phyloP scores from a whole-genome alignment of 2,113 vertebrate genomes.

The Cyanocitta stelleri region DNA sequence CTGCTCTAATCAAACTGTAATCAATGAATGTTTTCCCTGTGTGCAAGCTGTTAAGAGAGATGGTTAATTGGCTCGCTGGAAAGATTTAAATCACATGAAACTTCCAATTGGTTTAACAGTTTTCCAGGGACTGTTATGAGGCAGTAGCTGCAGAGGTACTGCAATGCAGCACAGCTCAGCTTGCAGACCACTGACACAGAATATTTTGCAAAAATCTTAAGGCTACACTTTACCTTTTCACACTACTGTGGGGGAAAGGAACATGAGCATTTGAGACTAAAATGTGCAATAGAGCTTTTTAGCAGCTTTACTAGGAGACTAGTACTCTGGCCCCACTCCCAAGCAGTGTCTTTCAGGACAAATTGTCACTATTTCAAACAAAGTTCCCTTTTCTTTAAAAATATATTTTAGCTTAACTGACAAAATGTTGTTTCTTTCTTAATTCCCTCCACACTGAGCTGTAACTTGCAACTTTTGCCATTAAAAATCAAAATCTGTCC shows the following conservation, averaged over 20 bases:
- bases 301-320: not conserved
- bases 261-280: not conserved
- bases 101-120: not conserved
- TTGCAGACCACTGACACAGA: not conserved
- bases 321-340: not conserved
- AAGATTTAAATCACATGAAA: not conserved
- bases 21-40: not conserved
- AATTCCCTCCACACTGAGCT: not conserved
- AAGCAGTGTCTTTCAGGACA: not conserved
- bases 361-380: not conserved
- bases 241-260: not conserved
- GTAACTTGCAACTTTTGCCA: not conserved
- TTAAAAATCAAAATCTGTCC: not conserved
- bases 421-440: not conserved
- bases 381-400: not conserved
- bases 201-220: not conserved
- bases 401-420: not conserved
- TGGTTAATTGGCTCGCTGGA: not conserved
- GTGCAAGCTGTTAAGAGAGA: not conserved
- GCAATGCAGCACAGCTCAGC: slow-evolving; percentile 43
- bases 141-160: slow-evolving; percentile 47
- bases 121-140: not conserved
- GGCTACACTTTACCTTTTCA: not conserved
- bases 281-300: not conserved
- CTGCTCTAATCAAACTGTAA: not conserved